Percentiles rank a stretch among this genome's conserved stretches.
Conservation (phyloP, 2,797 vertebrate genomes). For the Balearica regulorum region DNA sequence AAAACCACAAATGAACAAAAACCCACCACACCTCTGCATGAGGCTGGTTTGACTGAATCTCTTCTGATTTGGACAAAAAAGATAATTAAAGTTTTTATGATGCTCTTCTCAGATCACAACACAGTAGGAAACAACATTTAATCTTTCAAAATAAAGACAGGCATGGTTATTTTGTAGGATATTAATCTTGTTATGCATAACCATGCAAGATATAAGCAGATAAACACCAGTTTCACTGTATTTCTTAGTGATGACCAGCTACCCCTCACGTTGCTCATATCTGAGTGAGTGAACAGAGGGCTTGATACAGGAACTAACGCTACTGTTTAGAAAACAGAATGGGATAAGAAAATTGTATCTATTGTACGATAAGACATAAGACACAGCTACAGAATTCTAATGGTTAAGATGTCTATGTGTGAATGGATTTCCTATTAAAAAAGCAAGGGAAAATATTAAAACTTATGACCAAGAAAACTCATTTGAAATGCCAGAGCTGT, state of each 20-base stretch:
- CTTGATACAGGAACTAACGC: neutral
- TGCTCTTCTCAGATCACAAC: neutral
- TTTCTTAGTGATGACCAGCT: neutral
- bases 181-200: neutral
- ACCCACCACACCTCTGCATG: neutral
- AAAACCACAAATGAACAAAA: neutral
- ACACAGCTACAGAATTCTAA: neutral
- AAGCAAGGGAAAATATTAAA: neutral
- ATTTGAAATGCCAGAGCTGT: neutral
- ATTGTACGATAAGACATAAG: neutral
- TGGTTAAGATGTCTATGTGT: neutral
- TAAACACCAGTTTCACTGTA: neutral
- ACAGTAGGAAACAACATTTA: conserved; percentile 7
- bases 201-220: neutral
- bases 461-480: neutral
- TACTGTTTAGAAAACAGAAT: neutral
- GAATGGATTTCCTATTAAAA: neutral
- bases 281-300: neutral
- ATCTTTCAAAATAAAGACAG: conserved; percentile 6
- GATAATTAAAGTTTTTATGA: neutral
- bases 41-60: neutral
- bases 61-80: neutral
- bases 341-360: neutral
- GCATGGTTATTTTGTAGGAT: neutral
- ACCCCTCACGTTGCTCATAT: neutral